Base-by-base conservation (phyloP, 2,797 vertebrate genomes). In the Tokudaia tokunoshimensis region DNA sequence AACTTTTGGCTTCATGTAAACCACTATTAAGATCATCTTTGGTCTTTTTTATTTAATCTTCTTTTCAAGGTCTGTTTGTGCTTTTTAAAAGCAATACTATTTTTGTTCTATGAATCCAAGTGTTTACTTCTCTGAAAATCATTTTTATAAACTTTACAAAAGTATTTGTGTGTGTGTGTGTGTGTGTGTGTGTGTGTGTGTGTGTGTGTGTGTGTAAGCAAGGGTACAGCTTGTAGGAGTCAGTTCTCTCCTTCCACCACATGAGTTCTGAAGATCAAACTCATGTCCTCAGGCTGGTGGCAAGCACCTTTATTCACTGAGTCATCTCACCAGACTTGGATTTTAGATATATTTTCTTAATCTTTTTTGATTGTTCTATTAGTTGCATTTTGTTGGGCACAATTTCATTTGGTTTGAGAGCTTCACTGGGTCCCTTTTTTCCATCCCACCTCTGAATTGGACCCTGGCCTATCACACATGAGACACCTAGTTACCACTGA, bases 361-460 rank as follows among this genome's bases (percentile, higher is more conserved):
- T 84, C 1, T 81, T 95, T 94, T 93, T 59, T 94, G 57, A 91
- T 83, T 24, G 83, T 85, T 67, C 41, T 61, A 31, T 75, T 92
- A 86, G 24, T 67, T 92, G 89, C 52, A 31, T 65, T 79, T 61
- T 74, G 41, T 65, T 88, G 14, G 59, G 29, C 94, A 47, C 63
- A 95, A 67, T 34, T 91, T 93, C 63, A 50, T 85, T 59, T 65
- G 3, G 78, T 89, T 72, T 95, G 63, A 19, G 24, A 57, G 50
- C 76, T 90, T 83, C 74, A 83, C 14, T 67, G 34, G 6, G 0
- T 92, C 76, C 31, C 37, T 6, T 74, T 72, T 55, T 41, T 85
- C 63, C 17, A 7, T 11, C 61, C 63, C 67, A 24, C 63, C 44
- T 24, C 44, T 41, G 67, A 87, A 50, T 72, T n/a, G 72, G 14